These are phyloP conservation scores for Heliconius eleuchia DNA, from an alignment of 1,140 invertebrate species.

Conservation along the genomic window DNA sequence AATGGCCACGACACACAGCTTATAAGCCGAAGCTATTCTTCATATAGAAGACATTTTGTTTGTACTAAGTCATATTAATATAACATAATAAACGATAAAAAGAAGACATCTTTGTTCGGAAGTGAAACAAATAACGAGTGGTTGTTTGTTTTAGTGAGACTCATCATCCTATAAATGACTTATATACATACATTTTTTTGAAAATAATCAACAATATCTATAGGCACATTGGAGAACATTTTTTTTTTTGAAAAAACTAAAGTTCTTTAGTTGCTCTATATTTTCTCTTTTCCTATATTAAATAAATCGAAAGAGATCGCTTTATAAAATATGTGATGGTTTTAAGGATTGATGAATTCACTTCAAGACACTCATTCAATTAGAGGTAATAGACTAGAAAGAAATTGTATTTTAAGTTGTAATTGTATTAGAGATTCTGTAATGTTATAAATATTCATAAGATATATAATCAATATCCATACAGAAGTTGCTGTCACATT, in stretches of 20 bases:
- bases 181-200: slow-evolving; percentile 45
- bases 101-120: slow-evolving; percentile 38
- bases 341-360: slow-evolving; percentile 29
- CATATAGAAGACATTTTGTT: slow-evolving; percentile 60
- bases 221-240: slow-evolving; percentile 55
- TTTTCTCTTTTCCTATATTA: slow-evolving; percentile 12
- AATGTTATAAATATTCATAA: slow-evolving; percentile 24
- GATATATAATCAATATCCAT: slow-evolving; percentile 17
- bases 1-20: slow-evolving; percentile 74
- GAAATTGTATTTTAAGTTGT: slow-evolving; percentile 21
- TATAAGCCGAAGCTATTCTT: slow-evolving; percentile 59
- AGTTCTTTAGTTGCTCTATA: neutral
- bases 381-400: slow-evolving; percentile 32
- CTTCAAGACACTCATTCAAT: slow-evolving; percentile 20
- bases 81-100: slow-evolving; percentile 54
- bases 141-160: slow-evolving; percentile 50
- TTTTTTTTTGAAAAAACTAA: slow-evolving; percentile 19
- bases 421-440: slow-evolving; percentile 35
- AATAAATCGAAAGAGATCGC: neutral
- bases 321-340: neutral
- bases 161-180: slow-evolving; percentile 49
- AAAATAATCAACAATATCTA: slow-evolving; percentile 11
- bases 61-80: slow-evolving; percentile 67
- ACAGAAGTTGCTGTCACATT: slow-evolving; percentile 27
- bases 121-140: slow-evolving; percentile 76